Percentiles rank a stretch among this genome's conserved stretches.
phyloP scores from a whole-genome alignment of 2,113 vertebrate genomes.

The Bubo bubo region DNA sequence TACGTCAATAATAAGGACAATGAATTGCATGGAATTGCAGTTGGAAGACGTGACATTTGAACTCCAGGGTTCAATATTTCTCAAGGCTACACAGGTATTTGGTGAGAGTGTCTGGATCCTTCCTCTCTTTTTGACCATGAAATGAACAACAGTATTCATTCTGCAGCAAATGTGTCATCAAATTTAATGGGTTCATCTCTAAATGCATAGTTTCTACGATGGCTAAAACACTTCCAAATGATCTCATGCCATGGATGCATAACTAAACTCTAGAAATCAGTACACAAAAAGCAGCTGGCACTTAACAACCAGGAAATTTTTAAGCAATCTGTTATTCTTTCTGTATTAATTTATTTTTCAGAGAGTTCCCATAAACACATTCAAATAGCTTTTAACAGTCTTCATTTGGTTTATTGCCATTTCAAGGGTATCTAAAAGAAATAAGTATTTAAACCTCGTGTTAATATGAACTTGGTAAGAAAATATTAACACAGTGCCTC shows the following conservation, averaged over 20 bases:
- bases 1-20: neutral
- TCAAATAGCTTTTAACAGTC: neutral
- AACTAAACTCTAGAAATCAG: neutral
- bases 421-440: neutral
- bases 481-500: neutral
- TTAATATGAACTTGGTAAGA: neutral
- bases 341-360: slow-evolving; percentile 2
- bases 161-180: neutral
- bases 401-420: neutral
- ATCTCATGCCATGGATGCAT: rapidly evolving
- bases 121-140: neutral
- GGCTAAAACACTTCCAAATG: neutral
- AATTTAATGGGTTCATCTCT: neutral
- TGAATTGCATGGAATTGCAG: neutral
- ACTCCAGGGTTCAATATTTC: neutral
- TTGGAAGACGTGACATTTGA: neutral
- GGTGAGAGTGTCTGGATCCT: neutral
- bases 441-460: neutral
- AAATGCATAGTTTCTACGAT: neutral
- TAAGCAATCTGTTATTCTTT: neutral
- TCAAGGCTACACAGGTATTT: neutral
- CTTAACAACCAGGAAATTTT: neutral
- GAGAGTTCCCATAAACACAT: neutral
- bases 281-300: neutral
- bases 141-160: neutral